A percentile compares a stretch with the other conserved stretches of the same genome.
Conservation (phyloP, 2,888 invertebrate species). For the Cylloceria caligata region DNA sequence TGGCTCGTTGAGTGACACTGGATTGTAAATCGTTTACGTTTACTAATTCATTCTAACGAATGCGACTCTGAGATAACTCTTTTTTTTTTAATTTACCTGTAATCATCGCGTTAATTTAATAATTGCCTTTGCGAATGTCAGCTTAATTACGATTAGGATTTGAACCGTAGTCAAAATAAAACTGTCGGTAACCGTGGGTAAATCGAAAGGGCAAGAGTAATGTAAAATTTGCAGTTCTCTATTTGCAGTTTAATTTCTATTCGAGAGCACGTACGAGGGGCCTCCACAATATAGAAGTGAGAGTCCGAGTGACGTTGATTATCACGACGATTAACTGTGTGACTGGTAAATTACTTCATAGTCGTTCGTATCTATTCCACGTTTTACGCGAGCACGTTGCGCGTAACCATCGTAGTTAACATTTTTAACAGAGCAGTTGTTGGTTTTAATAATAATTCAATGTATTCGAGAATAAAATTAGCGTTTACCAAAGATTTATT, state of each 20-base stretch:
- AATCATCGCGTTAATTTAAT: constrained; percentile 22
- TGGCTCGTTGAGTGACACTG: constrained; percentile 35
- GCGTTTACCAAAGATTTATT: background rate
- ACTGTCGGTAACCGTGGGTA: background rate
- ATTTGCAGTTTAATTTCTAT: constrained; percentile 31
- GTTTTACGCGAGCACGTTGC: constrained; percentile 7
- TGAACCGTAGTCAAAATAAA: too few species aligned
- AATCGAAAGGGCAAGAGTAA: background rate
- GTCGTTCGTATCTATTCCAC: constrained; percentile 53
- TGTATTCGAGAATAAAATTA: background rate
- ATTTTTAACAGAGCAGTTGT: constrained; percentile 29
- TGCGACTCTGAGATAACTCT: background rate
- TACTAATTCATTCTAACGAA: constrained; percentile 4
- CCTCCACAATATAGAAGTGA: constrained; percentile 26
- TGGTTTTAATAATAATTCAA: background rate
- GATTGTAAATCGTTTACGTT: constrained; percentile 39
- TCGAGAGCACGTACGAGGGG: constrained; percentile 17
- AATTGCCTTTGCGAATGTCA: background rate
- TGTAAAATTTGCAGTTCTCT: background rate
- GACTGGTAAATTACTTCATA: constrained; percentile 60
- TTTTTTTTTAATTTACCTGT: constrained; percentile 1
- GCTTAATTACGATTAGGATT: too few species aligned
- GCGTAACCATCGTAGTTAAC: constrained; percentile 15
- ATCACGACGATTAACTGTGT: constrained; percentile 60
- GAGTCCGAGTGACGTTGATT: constrained; percentile 58